phyloP scores from a whole-genome alignment of 2,888 invertebrate species.

The Nemotelus nigrinus region DNA sequence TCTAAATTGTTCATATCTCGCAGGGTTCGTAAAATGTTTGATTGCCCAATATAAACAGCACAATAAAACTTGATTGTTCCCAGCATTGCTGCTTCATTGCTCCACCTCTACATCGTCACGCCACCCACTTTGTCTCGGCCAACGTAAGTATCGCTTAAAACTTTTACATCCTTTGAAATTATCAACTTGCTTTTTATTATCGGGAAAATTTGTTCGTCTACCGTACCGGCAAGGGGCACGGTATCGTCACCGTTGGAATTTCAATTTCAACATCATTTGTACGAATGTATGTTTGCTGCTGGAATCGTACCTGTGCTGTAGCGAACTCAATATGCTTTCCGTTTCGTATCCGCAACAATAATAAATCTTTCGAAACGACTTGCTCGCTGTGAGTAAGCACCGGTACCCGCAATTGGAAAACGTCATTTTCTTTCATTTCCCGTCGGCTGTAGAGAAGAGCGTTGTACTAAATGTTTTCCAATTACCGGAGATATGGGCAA shows the following conservation, averaged over 20 bases:
- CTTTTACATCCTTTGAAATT: conserved; percentile 42
- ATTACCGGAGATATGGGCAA: too few relatives aligned
- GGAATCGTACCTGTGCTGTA: neutral
- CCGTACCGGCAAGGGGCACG: neutral
- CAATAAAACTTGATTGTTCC: conserved; percentile 44
- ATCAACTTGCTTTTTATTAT: conserved; percentile 44
- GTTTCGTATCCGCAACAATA: conserved; percentile 19
- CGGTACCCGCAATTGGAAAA: neutral
- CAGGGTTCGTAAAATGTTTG: conserved; percentile 44
- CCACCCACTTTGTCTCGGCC: neutral
- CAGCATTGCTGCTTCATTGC: neutral
- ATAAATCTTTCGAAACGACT: conserved; percentile 41
- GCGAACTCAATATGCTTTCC: neutral
- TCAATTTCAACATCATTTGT: conserved; percentile 34
- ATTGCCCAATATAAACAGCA: conserved; percentile 43
- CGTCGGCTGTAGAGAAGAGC: conserved; percentile 1
- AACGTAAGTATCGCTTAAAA: conserved; percentile 40
- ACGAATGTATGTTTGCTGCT: neutral
- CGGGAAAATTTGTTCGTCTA: conserved; percentile 36
- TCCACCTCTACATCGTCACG: too few relatives aligned
- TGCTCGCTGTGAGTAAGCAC: neutral
- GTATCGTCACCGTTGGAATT: conserved; percentile 19
- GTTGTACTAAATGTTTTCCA: neutral
- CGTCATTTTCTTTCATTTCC: conserved; percentile 2
- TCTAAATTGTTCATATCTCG: conserved; percentile 39